Conservation (phyloP, 2,888 invertebrate genomes). For the Archips crataeganus region DNA sequence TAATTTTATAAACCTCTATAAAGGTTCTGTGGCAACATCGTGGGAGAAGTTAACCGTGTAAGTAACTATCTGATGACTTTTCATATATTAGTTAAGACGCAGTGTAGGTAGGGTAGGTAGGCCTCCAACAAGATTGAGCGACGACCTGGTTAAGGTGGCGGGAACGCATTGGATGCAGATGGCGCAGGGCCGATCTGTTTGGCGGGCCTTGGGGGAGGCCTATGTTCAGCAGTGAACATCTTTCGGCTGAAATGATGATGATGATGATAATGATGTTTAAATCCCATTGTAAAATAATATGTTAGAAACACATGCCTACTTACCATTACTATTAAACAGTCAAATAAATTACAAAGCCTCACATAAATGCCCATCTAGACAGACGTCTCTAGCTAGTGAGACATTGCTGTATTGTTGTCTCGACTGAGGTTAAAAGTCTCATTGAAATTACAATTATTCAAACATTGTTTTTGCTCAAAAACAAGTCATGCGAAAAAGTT, state of each 20-base stretch:
- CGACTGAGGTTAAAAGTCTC: constrained; percentile 35
- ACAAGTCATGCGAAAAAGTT: constrained; percentile 16
- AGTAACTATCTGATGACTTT: too few relatives aligned
- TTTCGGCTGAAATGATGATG: too few relatives aligned
- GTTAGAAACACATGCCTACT: neutral
- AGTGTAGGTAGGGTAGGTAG: too few relatives aligned
- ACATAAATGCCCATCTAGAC: constrained; percentile 1
- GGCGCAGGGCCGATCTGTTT: too few relatives aligned
- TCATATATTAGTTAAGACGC: too few relatives aligned
- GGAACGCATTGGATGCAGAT: too few relatives aligned
- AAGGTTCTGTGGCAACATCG: neutral
- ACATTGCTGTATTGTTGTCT: constrained; percentile 14
- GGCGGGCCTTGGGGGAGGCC: too few relatives aligned
- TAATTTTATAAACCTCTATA: neutral
- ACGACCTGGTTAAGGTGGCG: too few relatives aligned
- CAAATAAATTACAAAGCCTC: constrained; percentile 3
- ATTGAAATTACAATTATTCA: constrained; percentile 27
- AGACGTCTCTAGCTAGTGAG: neutral
- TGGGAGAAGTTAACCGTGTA: neutral
- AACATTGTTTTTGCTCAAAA: constrained; percentile 28
- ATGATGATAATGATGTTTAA: neutral
- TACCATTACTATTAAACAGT: neutral
- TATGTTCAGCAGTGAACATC: too few relatives aligned
- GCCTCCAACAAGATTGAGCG: too few relatives aligned
- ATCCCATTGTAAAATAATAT: neutral